These are phyloP conservation scores for Pyrgus malvae DNA, from an alignment of 2,888 invertebrate species.

Conservation along the genomic window DNA sequence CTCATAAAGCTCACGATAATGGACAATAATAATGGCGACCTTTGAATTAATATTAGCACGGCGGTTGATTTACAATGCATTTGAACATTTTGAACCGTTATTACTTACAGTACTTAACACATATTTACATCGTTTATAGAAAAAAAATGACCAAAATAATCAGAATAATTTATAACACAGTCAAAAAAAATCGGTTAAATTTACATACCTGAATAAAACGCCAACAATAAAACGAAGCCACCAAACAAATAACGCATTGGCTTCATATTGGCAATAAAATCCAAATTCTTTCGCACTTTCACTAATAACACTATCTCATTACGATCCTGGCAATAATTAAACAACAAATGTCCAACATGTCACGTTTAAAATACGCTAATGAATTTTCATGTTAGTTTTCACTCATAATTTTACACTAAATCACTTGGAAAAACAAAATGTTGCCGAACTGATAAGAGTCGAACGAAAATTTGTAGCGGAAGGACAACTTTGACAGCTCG, in stretches of 20 bases:
- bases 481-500: conserved; percentile 32
- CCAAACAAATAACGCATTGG: conserved; percentile 48
- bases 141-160: too few relatives aligned
- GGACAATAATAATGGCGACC: too few relatives aligned
- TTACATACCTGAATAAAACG: conserved; percentile 62
- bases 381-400: conserved; percentile 1
- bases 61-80: too few relatives aligned
- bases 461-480: conserved; percentile 6
- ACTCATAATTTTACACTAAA: conserved; percentile 13
- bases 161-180: too few relatives aligned
- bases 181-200: background rate
- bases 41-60: too few relatives aligned
- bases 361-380: background rate
- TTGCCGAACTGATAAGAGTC: conserved; percentile 17
- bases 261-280: conserved; percentile 59
- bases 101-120: too few relatives aligned
- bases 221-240: conserved; percentile 57
- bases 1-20: too few relatives aligned
- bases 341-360: conserved; percentile 21
- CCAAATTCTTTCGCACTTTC: conserved; percentile 58
- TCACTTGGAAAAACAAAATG: conserved; percentile 1
- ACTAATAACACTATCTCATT: conserved; percentile 47
- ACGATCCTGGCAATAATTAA: conserved; percentile 23
- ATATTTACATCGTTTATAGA: too few relatives aligned
- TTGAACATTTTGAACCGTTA: too few relatives aligned